Percentiles rank a stretch among this genome's conserved stretches.
These are phyloP conservation scores for Anodontia alba DNA, from an alignment of 2,888 invertebrate species.

Conservation along the genomic window DNA sequence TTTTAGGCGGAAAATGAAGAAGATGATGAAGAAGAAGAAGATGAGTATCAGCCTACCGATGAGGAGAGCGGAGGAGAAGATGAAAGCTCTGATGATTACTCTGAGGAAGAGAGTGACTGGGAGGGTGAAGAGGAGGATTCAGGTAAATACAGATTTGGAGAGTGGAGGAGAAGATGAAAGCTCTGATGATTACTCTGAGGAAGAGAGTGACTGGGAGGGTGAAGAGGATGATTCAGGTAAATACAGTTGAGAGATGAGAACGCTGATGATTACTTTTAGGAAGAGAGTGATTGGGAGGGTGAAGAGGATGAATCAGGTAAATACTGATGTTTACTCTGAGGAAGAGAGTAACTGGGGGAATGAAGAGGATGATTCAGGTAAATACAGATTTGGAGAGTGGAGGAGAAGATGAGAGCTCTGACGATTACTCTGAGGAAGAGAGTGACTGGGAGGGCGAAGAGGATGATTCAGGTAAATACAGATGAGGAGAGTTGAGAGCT, in stretches of 20 bases:
- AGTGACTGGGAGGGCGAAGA: conserved; percentile 79
- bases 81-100: conserved; percentile 51
- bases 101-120: conserved; percentile 75
- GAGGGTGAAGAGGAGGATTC: conserved; percentile 77
- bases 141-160: conserved; percentile 52
- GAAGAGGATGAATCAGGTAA: conserved; percentile 78
- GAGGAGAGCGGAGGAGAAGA: conserved; percentile 67
- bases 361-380: conserved; percentile 29
- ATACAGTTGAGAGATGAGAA: conserved; percentile 28
- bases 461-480: conserved; percentile 74
- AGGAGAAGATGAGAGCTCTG: background rate
- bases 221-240: conserved; percentile 78
- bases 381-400: background rate
- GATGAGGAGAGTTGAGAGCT: conserved; percentile 52
- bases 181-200: conserved; percentile 54
- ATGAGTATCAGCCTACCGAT: conserved; percentile 75
- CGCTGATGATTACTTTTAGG: conserved; percentile 53
- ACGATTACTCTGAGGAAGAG: background rate
- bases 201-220: conserved; percentile 77
- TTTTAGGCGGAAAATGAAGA: conserved; percentile 70
- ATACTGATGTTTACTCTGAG: background rate
- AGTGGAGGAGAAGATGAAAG: background rate
- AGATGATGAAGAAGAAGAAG: conserved; percentile 79
- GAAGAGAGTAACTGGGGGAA: conserved; percentile 70
- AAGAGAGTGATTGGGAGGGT: conserved; percentile 77